These are phyloP conservation scores for Apocrypta bakeri DNA, from an alignment of 1,140 invertebrate species.

Conservation along the genomic window DNA sequence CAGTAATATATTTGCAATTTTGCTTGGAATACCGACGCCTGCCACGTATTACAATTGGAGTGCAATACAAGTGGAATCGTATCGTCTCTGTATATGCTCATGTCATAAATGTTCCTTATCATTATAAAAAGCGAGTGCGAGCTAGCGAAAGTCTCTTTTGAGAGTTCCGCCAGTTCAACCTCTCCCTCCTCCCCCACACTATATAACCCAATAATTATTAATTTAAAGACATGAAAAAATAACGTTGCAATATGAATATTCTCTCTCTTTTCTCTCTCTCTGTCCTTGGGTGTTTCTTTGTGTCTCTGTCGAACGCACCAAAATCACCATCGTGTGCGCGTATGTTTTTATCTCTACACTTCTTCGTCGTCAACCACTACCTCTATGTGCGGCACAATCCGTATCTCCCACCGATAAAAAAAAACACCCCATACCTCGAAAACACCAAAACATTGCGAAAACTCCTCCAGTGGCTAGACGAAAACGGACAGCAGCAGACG, in stretches of 20 bases:
- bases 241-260: constrained; percentile 18
- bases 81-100: constrained; percentile 19
- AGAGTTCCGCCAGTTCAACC: too few species aligned
- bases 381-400: background rate
- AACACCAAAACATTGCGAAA: background rate
- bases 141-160: too few species aligned
- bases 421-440: too few species aligned
- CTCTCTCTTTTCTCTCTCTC: too few species aligned
- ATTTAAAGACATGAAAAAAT: background rate
- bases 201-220: background rate
- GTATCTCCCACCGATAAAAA: constrained; percentile 11
- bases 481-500: constrained; percentile 58
- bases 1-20: constrained; percentile 40
- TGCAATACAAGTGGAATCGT: constrained; percentile 33
- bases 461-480: constrained; percentile 68
- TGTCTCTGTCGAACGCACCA: constrained; percentile 15
- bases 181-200: background rate
- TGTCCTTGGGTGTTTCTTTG: constrained; percentile 21
- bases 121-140: too few species aligned
- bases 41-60: constrained; percentile 28
- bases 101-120: constrained; percentile 12
- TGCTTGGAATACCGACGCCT: constrained; percentile 25
- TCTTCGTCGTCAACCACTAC: background rate
- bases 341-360: background rate
- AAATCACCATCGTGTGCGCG: background rate